Conservation (phyloP, 2,888 invertebrate species). For the Limnephilus lunatus region DNA sequence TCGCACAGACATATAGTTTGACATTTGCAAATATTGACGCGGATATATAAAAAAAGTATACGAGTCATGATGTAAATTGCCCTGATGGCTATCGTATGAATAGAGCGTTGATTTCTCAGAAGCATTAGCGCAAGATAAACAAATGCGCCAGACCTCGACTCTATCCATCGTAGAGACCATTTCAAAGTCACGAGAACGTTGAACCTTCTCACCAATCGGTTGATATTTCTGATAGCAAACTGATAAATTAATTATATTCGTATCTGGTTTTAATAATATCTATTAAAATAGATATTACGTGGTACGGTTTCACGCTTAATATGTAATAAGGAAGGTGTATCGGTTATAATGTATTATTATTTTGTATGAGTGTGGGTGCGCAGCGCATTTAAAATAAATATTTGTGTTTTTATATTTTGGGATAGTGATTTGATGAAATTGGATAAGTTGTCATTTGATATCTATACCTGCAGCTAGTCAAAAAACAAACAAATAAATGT, state of each 20-base stretch:
- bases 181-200: conserved; percentile 30
- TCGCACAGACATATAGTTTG: neutral
- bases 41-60: neutral
- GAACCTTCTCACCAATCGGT: conserved; percentile 21
- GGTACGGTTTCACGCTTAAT: neutral
- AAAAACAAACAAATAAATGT: neutral
- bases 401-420: neutral
- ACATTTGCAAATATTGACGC: neutral
- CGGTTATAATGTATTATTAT: neutral
- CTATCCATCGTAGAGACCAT: neutral
- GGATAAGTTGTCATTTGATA: neutral
- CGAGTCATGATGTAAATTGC: neutral
- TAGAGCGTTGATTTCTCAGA: conserved; percentile 22
- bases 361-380: neutral
- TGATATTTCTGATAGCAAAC: conserved; percentile 20
- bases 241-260: neutral
- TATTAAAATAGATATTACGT: neutral
- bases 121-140: conserved; percentile 36
- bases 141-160: conserved; percentile 9
- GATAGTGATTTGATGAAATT: neutral
- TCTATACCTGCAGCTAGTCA: neutral
- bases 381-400: neutral
- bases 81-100: neutral
- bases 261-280: neutral
- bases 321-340: neutral